Evolutionary conservation across 2,888 invertebrate species (phyloP).

Genomic region (Athalia cordata): DNA sequence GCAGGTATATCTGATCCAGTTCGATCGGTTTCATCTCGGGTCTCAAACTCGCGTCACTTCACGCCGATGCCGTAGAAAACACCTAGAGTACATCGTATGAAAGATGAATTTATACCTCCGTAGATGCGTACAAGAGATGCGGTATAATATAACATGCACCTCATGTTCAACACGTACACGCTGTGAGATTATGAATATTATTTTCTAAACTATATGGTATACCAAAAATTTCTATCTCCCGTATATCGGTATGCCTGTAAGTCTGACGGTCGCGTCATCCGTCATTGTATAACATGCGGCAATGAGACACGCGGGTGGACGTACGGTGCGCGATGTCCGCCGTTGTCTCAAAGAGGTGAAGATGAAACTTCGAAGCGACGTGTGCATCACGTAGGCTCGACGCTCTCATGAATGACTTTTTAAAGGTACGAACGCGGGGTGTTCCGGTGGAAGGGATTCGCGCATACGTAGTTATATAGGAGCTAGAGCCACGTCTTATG

Average conservation of each 20-base stretch:
- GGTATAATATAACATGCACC: too few relatives aligned
- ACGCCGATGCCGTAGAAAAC: slow-evolving; percentile 21
- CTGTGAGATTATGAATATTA: background rate
- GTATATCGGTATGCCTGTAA: background rate
- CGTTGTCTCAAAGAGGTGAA: background rate
- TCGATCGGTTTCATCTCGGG: slow-evolving; percentile 27
- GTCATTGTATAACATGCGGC: slow-evolving; percentile 26
- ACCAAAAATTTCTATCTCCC: slow-evolving; percentile 19
- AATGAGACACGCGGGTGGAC: background rate
- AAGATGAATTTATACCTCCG: too few relatives aligned
- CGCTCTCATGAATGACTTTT: slow-evolving; percentile 12
- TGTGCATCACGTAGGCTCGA: slow-evolving; percentile 10
- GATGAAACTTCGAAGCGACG: slow-evolving; percentile 19
- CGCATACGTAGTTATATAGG: background rate
- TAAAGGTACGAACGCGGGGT: slow-evolving; percentile 4
- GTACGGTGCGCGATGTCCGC: background rate
- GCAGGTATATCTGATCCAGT: slow-evolving; percentile 25
- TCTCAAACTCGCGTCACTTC: slow-evolving; percentile 14
- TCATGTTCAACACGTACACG: background rate
- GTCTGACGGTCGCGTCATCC: background rate
- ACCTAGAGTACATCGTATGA: background rate
- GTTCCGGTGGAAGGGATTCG: slow-evolving; percentile 3
- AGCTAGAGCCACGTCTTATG: background rate
- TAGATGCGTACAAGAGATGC: too few relatives aligned
- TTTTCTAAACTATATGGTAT: slow-evolving; percentile 4